Evolutionary conservation across 1,140 invertebrate genomes (phyloP).

Genomic region (Heterodera schachtii): DNA sequence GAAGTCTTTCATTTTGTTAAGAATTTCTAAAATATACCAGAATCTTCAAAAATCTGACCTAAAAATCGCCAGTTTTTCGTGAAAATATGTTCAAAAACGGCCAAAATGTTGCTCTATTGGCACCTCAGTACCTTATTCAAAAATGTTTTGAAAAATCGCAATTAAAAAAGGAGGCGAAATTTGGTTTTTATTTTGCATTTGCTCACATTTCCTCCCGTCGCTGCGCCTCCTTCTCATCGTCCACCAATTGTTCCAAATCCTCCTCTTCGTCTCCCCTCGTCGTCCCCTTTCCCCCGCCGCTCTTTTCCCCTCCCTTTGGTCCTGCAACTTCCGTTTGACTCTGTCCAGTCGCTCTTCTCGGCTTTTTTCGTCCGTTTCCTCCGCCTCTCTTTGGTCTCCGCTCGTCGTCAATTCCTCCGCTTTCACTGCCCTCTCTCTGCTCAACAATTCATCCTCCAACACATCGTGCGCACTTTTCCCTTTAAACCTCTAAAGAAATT

Average conservation of each 20-base stretch:
- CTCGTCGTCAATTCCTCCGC: conserved; percentile 50
- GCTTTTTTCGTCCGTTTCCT: conserved; percentile 30
- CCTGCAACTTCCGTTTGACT: conserved; percentile 43
- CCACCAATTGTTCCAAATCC: conserved; percentile 48
- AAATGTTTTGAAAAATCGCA: too few species aligned
- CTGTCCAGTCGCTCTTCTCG: conserved; percentile 41
- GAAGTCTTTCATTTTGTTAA: neutral
- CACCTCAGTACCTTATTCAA: too few species aligned
- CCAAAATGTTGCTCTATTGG: too few species aligned
- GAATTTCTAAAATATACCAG: too few species aligned
- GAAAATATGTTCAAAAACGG: too few species aligned
- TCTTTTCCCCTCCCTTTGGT: conserved; percentile 35
- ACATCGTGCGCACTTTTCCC: conserved; percentile 80
- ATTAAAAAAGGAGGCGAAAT: too few species aligned
- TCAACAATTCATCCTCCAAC: conserved; percentile 84
- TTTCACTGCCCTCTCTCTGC: conserved; percentile 59
- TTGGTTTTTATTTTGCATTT: neutral
- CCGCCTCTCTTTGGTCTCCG: conserved; percentile 27
- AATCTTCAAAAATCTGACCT: too few species aligned
- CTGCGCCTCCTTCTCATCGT: conserved; percentile 44
- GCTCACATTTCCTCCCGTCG: conserved; percentile 41
- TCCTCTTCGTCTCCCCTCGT: conserved; percentile 46
- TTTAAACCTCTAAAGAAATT: conserved; percentile 64
- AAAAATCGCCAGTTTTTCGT: too few species aligned
- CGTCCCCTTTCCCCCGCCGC: neutral